Base-by-base conservation (phyloP, 2,797 vertebrate genomes). In the Jordanella pulchra region DNA sequence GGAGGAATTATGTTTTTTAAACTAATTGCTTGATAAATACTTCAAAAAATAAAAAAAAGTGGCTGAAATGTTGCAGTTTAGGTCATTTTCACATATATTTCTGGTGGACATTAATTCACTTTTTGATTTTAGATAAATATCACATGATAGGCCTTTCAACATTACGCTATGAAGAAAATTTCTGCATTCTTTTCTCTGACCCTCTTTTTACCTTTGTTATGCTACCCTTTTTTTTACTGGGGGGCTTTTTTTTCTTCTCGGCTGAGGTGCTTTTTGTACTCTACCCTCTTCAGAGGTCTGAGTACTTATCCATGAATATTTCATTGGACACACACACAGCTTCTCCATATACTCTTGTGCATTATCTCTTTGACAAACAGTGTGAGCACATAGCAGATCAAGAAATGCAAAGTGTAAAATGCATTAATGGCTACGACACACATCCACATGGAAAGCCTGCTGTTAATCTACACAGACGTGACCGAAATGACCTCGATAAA, bases 281-380 rank as follows among this genome's bases (percentile, higher is more conserved):
- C 78, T 82, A 60, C 81, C 82, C 78, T 89, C 84, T 77, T 91
- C 80, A 76, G 78, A 86, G 81, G 82, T 90, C 83, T 85, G 85
- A 90, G 86, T 85, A 90, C 81, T 86, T 83, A 39, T 53, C n/a
- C 86, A 93, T 93, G 76, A 92, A 92, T 93, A 91, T 91, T 93
- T 91, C 78, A 92, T 89, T 45, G 73, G 79, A 66, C 85, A 85
- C 83, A 78, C 83, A 78, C 35, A 76, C 47, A 78, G 72, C 58
- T 76, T 27, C 48, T 82, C 77, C 64, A 70, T 81, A 81, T 78
- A 73, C 82, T 85, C 83, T 67, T 55, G 83, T 86, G 79, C 85
- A 78, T 90, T 84, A 82, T 71, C 78, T 76, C 69, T 32, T 80
- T 77, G 76, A 79, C 77, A 80, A 81, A 77, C 74, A 71, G 73